Evolutionary conservation across 2,113 vertebrate species (phyloP), one percentile per base, ranked within the genome.

Genomic region (Semnornis frantzii): DNA sequence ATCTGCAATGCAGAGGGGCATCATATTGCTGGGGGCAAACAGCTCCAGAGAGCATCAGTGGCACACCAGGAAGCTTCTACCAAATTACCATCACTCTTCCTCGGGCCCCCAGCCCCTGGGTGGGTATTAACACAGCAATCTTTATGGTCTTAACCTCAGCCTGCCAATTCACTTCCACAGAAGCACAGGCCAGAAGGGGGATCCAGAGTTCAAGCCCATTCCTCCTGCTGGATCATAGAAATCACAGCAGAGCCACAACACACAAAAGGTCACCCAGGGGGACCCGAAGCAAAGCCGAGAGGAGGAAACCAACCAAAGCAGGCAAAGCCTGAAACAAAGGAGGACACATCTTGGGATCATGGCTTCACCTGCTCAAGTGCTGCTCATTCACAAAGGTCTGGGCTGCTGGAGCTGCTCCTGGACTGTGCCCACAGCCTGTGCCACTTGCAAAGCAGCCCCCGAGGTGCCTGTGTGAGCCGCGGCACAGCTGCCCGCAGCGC

Each of bases 301-400:
- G 60, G 86, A 84, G 52, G 62, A 72, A 91, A 92, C 57, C 30
- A 95, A 91, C 48, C 83, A 74, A 82, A 91, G 60, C 55, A 24
- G 42, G 76, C 77, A 83, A 87, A 94, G 28, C 72, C 64, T 68
- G 71, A 46, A 77, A 93, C 70, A 82, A 82, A 94, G 33, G 78
- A 83, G 54, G 42, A 92, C 80, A 82, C 50, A 72, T 11, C 73
- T 81, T 12, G 68, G 33, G 91, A 90, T 37, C 37, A 30, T 5
- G 42, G 20, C 25, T 54, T 46, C 52, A 48, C 48, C 25, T 65
- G 48, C 30, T 24, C 66, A 19, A 85, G 4, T 3, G 46, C 63
- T 60, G 33, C 42, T 34, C 68, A 75, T 86, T 86, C 48, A 81
- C 2, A 10, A 68, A 0, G 4, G 68, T 17, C 60, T 34, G 3